A percentile compares a stretch with the other conserved stretches of the same genome.
Evolutionary conservation across 2,888 invertebrate genomes (phyloP).

Genomic region (Drosophila cognata): DNA sequence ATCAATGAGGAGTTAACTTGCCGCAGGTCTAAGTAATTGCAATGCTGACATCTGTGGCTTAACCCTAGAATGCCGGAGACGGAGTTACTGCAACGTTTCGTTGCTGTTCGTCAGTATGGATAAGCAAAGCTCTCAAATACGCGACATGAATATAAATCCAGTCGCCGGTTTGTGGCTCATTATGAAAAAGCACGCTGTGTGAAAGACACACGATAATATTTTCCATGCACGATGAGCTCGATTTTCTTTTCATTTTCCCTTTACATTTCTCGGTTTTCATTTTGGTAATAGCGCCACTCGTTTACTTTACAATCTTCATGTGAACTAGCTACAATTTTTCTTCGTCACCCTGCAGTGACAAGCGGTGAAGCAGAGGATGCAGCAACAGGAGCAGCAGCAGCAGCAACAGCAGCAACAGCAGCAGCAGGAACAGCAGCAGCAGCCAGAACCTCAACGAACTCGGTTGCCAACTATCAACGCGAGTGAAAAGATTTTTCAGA

Average conservation of each 20-base stretch:
- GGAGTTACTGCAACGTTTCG: not conserved
- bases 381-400: conserved; percentile 11
- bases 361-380: conserved; percentile 9
- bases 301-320: conserved; percentile 71
- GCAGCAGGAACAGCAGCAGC: conserved; percentile 14
- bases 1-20: not conserved
- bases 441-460: conserved; percentile 51
- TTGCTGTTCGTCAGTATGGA: not conserved
- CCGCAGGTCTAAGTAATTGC: conserved; percentile 1
- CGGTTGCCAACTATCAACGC: conserved; percentile 63
- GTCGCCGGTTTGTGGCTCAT: conserved; percentile 40
- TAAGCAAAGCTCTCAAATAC: conserved; percentile 27
- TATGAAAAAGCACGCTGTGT: conserved; percentile 38
- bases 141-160: conserved; percentile 63
- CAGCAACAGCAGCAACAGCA: not conserved
- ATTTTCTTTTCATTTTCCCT: conserved; percentile 59
- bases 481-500: conserved; percentile 65
- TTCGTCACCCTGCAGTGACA: conserved; percentile 56
- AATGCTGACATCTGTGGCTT: conserved; percentile 20
- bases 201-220: conserved; percentile 54
- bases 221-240: conserved; percentile 66
- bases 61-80: conserved; percentile 16
- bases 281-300: conserved; percentile 71
- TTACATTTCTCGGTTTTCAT: conserved; percentile 58
- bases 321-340: conserved; percentile 77